A percentile compares a stretch with the other conserved stretches of the same genome.
Evolutionary conservation across 2,113 vertebrate genomes (phyloP).

Genomic region (Pterocles gutturalis): DNA sequence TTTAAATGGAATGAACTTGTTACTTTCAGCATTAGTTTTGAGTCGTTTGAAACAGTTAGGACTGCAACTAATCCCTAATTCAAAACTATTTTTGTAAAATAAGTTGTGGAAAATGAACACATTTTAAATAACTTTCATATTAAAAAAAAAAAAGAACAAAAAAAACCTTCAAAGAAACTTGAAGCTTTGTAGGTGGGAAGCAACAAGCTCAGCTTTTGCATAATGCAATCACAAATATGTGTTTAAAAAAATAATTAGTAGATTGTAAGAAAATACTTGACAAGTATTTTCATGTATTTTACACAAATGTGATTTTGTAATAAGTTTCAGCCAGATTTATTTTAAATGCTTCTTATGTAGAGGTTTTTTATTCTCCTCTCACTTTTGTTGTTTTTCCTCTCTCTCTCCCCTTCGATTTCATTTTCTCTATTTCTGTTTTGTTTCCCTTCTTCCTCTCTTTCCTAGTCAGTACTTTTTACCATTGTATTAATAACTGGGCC

Average conservation of each 20-base stretch:
- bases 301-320: conserved; percentile 93
- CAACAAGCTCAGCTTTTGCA: conserved; percentile 88
- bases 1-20: conserved; percentile 84
- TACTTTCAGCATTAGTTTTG: conserved; percentile 80
- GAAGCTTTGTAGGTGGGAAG: conserved; percentile 90
- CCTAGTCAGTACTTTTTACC: conserved; percentile 81
- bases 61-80: conserved; percentile 85
- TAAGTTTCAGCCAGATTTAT: conserved; percentile 92
- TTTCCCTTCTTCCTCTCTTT: conserved; percentile 76
- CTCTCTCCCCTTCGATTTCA: neutral
- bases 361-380: conserved; percentile 71
- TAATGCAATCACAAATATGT: conserved; percentile 90
- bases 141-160: conserved; percentile 49
- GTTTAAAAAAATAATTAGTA: conserved; percentile 82
- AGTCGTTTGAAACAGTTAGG: conserved; percentile 79
- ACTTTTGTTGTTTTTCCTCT: neutral
- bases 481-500: conserved; percentile 85
- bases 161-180: conserved; percentile 87
- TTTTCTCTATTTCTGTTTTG: neutral
- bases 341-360: conserved; percentile 88
- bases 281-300: conserved; percentile 90
- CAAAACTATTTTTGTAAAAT: conserved; percentile 84
- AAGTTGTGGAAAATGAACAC: conserved; percentile 76
- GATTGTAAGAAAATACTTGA: conserved; percentile 89
- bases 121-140: conserved; percentile 79